A percentile compares a stretch with the other conserved stretches of the same genome.
Evolutionary conservation across 2,113 vertebrate species (phyloP).

Genomic region (Progne subis): DNA sequence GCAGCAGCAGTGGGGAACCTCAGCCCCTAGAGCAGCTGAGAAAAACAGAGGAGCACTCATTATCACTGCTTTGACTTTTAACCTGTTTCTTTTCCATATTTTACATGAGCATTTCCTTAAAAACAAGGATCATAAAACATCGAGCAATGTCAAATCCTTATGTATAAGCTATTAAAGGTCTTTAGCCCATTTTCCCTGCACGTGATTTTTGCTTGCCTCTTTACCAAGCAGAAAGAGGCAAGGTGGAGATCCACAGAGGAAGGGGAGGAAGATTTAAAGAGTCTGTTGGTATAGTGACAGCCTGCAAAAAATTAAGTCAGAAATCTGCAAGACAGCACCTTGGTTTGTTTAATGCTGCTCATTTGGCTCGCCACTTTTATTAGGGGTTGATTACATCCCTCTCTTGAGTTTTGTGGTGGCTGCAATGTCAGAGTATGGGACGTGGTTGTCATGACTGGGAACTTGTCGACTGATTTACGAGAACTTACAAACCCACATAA

Average conservation of each 20-base stretch:
- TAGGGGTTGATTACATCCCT: not conserved
- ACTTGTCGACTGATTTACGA: constrained; percentile 30
- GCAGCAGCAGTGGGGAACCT: not conserved
- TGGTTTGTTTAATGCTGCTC: not conserved
- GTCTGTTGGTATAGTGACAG: rapidly evolving
- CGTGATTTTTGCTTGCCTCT: not conserved
- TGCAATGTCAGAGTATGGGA: not conserved
- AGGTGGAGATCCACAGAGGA: not conserved
- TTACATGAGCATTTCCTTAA: not conserved
- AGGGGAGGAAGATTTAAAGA: not conserved
- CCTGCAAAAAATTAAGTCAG: not conserved
- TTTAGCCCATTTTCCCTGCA: not conserved
- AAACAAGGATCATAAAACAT: not conserved
- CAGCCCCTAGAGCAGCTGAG: not conserved
- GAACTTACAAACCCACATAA: constrained; percentile 22
- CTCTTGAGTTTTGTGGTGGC: not conserved
- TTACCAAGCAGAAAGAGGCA: not conserved
- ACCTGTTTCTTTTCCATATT: not conserved
- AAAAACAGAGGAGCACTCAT: not conserved
- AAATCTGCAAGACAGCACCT: not conserved
- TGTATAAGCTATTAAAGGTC: not conserved
- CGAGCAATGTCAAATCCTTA: not conserved
- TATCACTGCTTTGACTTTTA: not conserved
- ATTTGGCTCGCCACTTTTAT: not conserved
- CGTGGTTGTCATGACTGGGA: not conserved